Base-by-base conservation (phyloP, 2,888 invertebrate genomes). In the Eubasilissa splendida region DNA sequence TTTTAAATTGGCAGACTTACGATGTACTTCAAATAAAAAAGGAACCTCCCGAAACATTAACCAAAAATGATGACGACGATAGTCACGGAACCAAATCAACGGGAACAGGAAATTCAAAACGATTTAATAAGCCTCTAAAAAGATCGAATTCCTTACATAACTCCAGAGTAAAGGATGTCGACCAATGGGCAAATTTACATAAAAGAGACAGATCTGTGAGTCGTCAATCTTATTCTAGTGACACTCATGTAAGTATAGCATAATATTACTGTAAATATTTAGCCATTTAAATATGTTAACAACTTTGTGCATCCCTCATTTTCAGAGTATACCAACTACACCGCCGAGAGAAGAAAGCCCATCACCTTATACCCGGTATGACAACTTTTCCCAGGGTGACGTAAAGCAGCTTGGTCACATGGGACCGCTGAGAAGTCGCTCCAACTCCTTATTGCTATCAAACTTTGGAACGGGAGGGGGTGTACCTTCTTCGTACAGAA, bases 171-270 rank as follows among this genome's bases (percentile, higher is more conserved):
- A 76, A 77, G 9, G 84, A 84, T 42, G 78, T 42, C 42, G 84
- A 84, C 58, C 76, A 74, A 22, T 78, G 81, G 79, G 77, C 81
- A 87, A 82, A 89, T 88, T 52, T 85, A 8, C 80, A 84, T 9
- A 90, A 90, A 50, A 89, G 93, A 82, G 92, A 92, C 84, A 88
- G 93, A 83, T 93, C 93, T n/a, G 90, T 92, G 77, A 94, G 94
- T 86, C 88, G 93, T 80, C 93, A 93, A 84, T 94, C 94, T 2
- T 89, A 93, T 82, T 92, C 93, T 76, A 93, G 93, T 85, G 94
- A 94, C 86, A 93, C 93, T 4, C 92, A 93, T 86, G 94, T 93
- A 87, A 86, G 87, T 86, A 70, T 59, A 52, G 53, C 5, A 68
- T 14, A 68, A 50, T n/a, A n/a, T 5, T 31, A 63, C 11, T 31